phyloP scores from a whole-genome alignment of 2,797 vertebrate species.

The Sarcophilus harrisii region DNA sequence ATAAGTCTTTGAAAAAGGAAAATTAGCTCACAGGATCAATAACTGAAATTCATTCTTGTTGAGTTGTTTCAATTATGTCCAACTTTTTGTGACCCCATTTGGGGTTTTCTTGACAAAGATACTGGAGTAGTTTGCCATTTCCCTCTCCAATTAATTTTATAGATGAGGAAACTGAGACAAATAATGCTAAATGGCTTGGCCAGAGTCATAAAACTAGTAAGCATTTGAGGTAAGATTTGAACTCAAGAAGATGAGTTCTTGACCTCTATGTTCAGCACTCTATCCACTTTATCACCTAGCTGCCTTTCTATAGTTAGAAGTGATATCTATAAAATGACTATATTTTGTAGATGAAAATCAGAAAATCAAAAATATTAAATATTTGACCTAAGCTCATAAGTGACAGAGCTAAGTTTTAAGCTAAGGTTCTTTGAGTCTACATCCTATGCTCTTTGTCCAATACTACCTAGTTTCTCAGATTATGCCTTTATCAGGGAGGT shows the following conservation, averaged over 20 bases:
- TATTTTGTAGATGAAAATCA: neutral
- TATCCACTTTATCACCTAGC: neutral
- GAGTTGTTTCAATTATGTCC: neutral
- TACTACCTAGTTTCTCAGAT: neutral
- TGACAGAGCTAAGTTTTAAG: neutral
- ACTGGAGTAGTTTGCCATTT: neutral
- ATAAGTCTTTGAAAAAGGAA: neutral
- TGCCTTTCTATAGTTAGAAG: neutral
- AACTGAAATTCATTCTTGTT: neutral
- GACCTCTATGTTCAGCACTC: neutral
- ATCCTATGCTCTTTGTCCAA: neutral
- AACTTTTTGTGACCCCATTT: neutral
- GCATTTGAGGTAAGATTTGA: neutral
- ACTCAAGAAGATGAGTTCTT: neutral
- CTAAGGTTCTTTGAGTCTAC: neutral
- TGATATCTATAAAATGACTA: neutral
- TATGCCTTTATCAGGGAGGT: neutral
- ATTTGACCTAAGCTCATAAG: neutral
- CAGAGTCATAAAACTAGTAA: neutral
- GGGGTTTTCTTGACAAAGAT: neutral
- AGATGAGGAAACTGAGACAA: neutral
- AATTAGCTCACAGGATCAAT: neutral
- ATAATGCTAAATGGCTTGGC: neutral
- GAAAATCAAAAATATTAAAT: neutral
- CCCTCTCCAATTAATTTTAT: neutral